These are phyloP conservation scores for Automeris io DNA, from an alignment of 2,888 invertebrate species.

Conservation along the genomic window DNA sequence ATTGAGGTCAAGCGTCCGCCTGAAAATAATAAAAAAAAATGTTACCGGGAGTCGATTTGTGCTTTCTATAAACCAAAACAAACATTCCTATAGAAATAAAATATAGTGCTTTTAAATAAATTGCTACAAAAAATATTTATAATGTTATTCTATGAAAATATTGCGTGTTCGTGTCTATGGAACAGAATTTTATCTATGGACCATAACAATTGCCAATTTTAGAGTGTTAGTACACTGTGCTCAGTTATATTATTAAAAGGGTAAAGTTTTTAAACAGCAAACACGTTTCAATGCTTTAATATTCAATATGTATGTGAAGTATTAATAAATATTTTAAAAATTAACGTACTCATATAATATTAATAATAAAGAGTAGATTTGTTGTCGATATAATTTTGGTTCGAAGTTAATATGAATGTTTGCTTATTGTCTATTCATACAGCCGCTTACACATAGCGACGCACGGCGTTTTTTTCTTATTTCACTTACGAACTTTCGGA, in stretches of 20 bases:
- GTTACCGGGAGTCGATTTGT: no score
- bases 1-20: no score
- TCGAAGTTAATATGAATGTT: constrained; percentile 29
- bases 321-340: no score
- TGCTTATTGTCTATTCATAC: constrained; percentile 40
- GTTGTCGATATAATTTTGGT: not conserved
- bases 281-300: constrained; percentile 1
- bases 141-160: no score
- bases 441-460: constrained; percentile 7
- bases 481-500: not conserved
- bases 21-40: no score
- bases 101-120: no score
- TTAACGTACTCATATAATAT: no score
- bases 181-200: constrained; percentile 31
- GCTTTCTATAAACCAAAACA: no score
- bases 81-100: no score
- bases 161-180: no score
- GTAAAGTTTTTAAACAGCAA: not conserved
- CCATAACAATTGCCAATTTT: constrained; percentile 61
- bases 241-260: not conserved
- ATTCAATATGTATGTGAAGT: not conserved
- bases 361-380: not conserved
- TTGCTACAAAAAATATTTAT: no score
- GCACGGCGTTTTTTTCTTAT: not conserved
- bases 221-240: constrained; percentile 13